Evolutionary conservation across 2,797 vertebrate species (phyloP).

Genomic region (Betta splendens): DNA sequence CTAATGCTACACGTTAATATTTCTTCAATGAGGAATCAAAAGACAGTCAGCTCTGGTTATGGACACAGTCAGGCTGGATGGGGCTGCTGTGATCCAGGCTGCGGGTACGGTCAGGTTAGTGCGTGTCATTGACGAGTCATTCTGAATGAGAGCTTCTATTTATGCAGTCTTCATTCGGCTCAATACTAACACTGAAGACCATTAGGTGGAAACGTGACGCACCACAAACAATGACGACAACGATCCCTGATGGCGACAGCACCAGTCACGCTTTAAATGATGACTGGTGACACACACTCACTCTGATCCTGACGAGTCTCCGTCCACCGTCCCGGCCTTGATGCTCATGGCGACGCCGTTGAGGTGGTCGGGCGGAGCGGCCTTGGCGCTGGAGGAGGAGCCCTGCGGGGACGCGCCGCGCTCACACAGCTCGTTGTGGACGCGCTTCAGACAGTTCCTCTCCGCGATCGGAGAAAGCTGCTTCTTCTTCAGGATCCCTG

Average conservation of each 20-base stretch:
- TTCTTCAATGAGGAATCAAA: background rate
- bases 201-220: slow-evolving; percentile 42
- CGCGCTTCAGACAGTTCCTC: slow-evolving; percentile 82
- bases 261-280: slow-evolving; percentile 11
- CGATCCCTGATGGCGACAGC: slow-evolving; percentile 36
- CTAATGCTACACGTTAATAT: background rate
- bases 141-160: too few relatives aligned
- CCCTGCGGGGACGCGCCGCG: slow-evolving; percentile 74
- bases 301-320: slow-evolving; percentile 96
- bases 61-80: too few relatives aligned
- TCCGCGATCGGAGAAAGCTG: slow-evolving; percentile 88
- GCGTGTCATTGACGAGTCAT: too few relatives aligned
- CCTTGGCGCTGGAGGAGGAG: slow-evolving; percentile 82
- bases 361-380: slow-evolving; percentile 81
- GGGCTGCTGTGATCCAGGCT: background rate
- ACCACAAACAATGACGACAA: slow-evolving; percentile 41
- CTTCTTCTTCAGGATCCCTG: slow-evolving; percentile 95
- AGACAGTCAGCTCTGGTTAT: too few relatives aligned
- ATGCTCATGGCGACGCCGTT: slow-evolving; percentile 89
- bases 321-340: slow-evolving; percentile 87
- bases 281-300: slow-evolving; percentile 85
- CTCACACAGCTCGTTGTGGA: slow-evolving; percentile 82
- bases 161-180: slow-evolving; percentile 49
- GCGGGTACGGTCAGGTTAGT: too few relatives aligned
- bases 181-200: slow-evolving; percentile 18